phyloP scores from a whole-genome alignment of 2,888 invertebrate genomes.

The Adineta ricciae region DNA sequence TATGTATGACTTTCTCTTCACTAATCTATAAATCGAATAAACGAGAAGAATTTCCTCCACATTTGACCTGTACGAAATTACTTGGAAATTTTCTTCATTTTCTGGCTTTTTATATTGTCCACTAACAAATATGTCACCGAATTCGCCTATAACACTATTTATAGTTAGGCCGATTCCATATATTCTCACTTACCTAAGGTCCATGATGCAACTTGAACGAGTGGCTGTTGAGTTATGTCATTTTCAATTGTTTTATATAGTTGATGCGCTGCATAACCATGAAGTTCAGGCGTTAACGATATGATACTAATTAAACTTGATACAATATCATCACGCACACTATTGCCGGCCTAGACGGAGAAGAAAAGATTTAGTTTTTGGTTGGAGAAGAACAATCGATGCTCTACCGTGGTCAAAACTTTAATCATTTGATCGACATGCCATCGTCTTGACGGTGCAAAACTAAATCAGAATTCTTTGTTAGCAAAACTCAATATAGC shows the following conservation, averaged over 20 bases:
- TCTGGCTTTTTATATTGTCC: background rate
- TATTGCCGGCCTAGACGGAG: conserved; percentile 67
- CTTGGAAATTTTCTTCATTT: background rate
- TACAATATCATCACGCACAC: conserved; percentile 92
- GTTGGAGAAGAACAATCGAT: too few species aligned
- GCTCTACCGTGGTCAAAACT: conserved; percentile 44
- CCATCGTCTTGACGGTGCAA: conserved; percentile 49
- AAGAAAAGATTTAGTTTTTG: background rate
- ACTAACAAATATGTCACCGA: conserved; percentile 25
- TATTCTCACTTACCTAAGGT: background rate
- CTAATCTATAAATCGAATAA: conserved; percentile 51
- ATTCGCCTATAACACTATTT: conserved; percentile 21
- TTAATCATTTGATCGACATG: conserved; percentile 31
- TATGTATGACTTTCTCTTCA: conserved; percentile 75
- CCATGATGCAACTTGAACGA: conserved; percentile 88
- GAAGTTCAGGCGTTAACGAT: conserved; percentile 72
- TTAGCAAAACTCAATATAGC: too few species aligned
- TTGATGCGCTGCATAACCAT: conserved; percentile 77
- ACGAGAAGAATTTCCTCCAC: too few species aligned
- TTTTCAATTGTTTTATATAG: conserved; percentile 55
- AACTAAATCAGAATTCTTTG: background rate
- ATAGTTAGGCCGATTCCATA: too few species aligned
- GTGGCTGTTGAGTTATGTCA: conserved; percentile 59
- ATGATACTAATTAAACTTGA: conserved; percentile 89
- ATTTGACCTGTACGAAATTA: background rate